Conservation (phyloP, 64 coral and sea anemone species). For the Dendrophyllia cribrosa region DNA sequence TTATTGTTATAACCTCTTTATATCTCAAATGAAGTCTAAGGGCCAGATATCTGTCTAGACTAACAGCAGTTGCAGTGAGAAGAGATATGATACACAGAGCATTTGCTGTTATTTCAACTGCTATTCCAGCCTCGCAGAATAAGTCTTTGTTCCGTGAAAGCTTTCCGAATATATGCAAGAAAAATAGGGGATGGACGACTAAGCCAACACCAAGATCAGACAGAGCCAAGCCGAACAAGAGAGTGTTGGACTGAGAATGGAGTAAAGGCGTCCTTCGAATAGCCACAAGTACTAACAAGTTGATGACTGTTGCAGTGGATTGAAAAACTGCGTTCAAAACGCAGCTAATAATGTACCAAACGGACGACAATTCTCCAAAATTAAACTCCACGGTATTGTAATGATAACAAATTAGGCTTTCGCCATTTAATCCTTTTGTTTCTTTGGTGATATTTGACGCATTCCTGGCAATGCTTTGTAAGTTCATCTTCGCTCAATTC, state of each 20-base stretch:
- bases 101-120: background rate
- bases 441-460: background rate
- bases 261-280: constrained; percentile 15
- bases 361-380: background rate
- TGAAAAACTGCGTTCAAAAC: background rate
- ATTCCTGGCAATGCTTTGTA: background rate
- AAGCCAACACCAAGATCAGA: constrained; percentile 36
- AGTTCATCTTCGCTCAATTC: background rate
- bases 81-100: constrained; percentile 49
- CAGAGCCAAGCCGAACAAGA: constrained; percentile 25
- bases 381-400: background rate
- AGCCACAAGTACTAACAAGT: constrained; percentile 19
- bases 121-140: constrained; percentile 38
- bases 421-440: background rate
- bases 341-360: constrained; percentile 6
- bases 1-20: constrained; percentile 19
- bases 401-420: background rate
- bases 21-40: constrained; percentile 40
- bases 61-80: constrained; percentile 24
- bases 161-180: constrained; percentile 9
- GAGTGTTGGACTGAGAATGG: constrained; percentile 28
- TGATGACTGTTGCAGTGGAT: background rate
- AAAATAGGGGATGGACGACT: constrained; percentile 37
- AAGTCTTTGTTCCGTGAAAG: background rate
- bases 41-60: constrained; percentile 41